These are phyloP conservation scores for Acanthis flammea DNA, from an alignment of 2,797 vertebrate species.

Conservation along the genomic window DNA sequence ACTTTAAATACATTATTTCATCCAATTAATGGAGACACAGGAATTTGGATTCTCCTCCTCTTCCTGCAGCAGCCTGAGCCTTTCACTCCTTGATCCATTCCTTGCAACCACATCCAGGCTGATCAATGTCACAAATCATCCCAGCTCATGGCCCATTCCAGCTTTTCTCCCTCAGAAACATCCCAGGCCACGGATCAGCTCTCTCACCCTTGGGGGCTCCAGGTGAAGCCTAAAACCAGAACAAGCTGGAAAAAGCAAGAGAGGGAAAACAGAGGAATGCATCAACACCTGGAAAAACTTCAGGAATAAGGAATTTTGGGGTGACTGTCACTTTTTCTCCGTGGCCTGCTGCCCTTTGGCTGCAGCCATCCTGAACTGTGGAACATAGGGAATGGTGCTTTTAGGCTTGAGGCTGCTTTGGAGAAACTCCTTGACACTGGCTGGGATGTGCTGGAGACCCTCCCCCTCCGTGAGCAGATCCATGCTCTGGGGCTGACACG, in stretches of 20 bases:
- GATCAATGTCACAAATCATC: rapidly evolving
- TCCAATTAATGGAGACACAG: not conserved
- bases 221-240: not conserved
- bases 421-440: slow-evolving; percentile 15
- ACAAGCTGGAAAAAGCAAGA: not conserved
- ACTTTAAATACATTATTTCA: not conserved
- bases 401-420: slow-evolving; percentile 34
- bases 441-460: slow-evolving; percentile 59
- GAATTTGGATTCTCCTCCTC: not conserved
- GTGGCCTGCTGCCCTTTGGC: slow-evolving; percentile 60
- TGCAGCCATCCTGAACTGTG: slow-evolving; percentile 83
- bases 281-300: not conserved
- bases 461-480: slow-evolving; percentile 45
- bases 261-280: not conserved
- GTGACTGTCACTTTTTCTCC: slow-evolving; percentile 55
- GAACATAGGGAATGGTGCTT: slow-evolving; percentile 79
- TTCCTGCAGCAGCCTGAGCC: not conserved
- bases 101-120: not conserved
- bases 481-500: not conserved
- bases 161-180: rapidly evolving
- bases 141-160: not conserved
- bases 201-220: not conserved
- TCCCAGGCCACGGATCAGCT: rapidly evolving
- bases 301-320: rapidly evolving
- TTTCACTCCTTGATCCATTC: not conserved